Base-by-base conservation (phyloP, 2,113 vertebrate genomes). In the Halcyon malimbica region DNA sequence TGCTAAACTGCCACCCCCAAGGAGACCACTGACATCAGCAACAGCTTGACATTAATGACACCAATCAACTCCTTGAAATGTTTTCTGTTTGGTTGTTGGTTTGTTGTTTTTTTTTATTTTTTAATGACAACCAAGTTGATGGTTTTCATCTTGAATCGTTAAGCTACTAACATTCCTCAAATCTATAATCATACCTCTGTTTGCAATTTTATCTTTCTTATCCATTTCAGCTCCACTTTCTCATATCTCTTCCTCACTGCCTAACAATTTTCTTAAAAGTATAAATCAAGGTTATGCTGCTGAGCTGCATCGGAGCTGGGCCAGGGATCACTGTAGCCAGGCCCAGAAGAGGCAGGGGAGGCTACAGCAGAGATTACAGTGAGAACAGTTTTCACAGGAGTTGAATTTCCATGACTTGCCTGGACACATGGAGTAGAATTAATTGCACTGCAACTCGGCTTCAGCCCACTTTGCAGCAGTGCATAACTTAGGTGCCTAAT, bases 401-500 rank as follows among this genome's bases (percentile, higher is more conserved):
- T 16, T 86, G n/a, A 37, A 28, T 92, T 91, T 91, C 56, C 20
- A 48, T 1, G 4, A 6, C 41, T 87, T 31, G 21, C 20, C 35
- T 51, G 77, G 57, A 82, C 69, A 68, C 46, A 31, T 53, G 69
- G 23, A 84, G 11, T 35, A 78, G 56, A 92, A 95, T 77, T 82
- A 81, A 95, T 87, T 71, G 48, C 60, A 64, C 0, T 0, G 56
- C 1, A 0, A 51, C 48, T 95, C 28, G 2, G 73, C 64, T 91
- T 83, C 60, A 81, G 42, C 68, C 51, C 9, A 21, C 56, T 94
- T 78, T 92, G 35, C 65, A 75, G 81, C 53, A 89, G 73, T 57
- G 56, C 65, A 7, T 91, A 94, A 91, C 76, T 92, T 95, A 94
- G 95, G 24, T 82, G 35, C 56, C 69, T 96, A 96, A 95, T 96